Percentiles rank a stretch among this genome's conserved stretches.
phyloP scores from a whole-genome alignment of 1,140 invertebrate genomes.

The Spodoptera frugiperda region DNA sequence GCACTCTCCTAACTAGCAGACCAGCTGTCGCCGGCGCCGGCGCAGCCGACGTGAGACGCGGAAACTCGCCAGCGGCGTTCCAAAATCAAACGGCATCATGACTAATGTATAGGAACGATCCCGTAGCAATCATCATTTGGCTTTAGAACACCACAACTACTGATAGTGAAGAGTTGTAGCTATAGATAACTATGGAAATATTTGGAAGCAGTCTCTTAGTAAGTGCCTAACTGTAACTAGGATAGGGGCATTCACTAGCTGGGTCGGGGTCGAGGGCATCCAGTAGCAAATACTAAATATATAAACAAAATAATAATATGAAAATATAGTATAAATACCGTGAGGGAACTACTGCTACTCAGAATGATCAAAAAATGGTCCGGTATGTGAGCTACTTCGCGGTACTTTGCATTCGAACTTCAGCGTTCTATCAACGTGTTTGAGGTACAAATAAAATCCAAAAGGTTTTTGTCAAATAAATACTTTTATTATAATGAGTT shows the following conservation, averaged over 20 bases:
- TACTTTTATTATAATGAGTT: conserved; percentile 83
- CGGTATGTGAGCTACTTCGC: conserved; percentile 84
- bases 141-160: conserved; percentile 78
- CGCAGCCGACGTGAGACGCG: conserved; percentile 42
- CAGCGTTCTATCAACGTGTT: conserved; percentile 29
- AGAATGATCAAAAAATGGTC: conserved; percentile 68
- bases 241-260: conserved; percentile 83
- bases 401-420: conserved; percentile 29
- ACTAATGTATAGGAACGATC: not conserved
- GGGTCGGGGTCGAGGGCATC: conserved; percentile 83
- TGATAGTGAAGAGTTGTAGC: conserved; percentile 69
- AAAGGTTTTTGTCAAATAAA: conserved; percentile 78
- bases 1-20: conserved; percentile 21
- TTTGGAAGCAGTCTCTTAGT: conserved; percentile 78
- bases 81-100: conserved; percentile 65
- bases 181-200: conserved; percentile 68
- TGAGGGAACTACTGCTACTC: conserved; percentile 80
- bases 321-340: conserved; percentile 69
- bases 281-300: conserved; percentile 80
- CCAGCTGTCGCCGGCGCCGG: conserved; percentile 60
- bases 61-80: conserved; percentile 65
- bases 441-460: conserved; percentile 76
- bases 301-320: conserved; percentile 66
- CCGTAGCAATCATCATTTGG: conserved; percentile 57
- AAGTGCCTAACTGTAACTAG: conserved; percentile 79